phyloP scores from a whole-genome alignment of 2,888 invertebrate genomes.

The Thysanoteuthis rhombus region DNA sequence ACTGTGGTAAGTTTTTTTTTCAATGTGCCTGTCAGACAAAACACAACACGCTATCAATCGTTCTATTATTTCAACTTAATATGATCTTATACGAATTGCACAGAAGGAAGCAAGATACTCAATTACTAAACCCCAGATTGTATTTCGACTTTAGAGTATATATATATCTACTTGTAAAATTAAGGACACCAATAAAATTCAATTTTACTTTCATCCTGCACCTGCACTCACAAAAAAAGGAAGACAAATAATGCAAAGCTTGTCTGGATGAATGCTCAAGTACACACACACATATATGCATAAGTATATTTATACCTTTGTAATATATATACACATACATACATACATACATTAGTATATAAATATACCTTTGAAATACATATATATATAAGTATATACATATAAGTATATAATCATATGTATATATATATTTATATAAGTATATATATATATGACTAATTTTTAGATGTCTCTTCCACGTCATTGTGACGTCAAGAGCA shows the following conservation, averaged over 20 bases:
- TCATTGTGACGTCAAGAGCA: background rate
- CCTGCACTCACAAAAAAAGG: background rate
- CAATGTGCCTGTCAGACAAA: too few relatives aligned
- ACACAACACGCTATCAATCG: too few relatives aligned
- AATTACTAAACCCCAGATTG: too few relatives aligned
- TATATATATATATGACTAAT: slow-evolving; percentile 17
- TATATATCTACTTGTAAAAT: background rate
- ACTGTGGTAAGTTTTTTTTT: too few relatives aligned
- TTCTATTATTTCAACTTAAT: too few relatives aligned
- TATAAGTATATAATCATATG: slow-evolving; percentile 12
- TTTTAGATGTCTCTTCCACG: background rate
- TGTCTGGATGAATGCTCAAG: background rate
- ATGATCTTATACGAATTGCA: too few relatives aligned
- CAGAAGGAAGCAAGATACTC: too few relatives aligned
- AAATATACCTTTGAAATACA: too few relatives aligned
- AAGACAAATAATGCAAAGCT: background rate
- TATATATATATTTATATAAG: background rate
- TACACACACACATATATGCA: background rate
- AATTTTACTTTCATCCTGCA: background rate
- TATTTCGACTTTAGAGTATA: too few relatives aligned
- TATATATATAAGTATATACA: too few relatives aligned
- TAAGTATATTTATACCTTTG: background rate
- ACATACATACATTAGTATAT: background rate
- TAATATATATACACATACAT: background rate
- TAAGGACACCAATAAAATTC: background rate